Conservation (phyloP, 2,113 vertebrate genomes). For the Mirounga angustirostris region DNA sequence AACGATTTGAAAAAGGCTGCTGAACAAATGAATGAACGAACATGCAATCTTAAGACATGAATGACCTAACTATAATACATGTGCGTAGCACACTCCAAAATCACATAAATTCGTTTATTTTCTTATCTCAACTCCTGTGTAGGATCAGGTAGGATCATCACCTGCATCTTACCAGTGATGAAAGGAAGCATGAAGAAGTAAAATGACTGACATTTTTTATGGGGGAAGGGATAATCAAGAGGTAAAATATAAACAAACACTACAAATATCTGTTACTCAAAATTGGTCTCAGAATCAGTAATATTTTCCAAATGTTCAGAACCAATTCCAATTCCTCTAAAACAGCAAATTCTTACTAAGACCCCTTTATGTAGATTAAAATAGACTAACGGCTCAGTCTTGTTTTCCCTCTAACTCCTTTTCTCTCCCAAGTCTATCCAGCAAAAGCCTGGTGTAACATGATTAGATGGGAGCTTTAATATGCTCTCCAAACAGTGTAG, state of each 20-base stretch:
- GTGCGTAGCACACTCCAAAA: background rate
- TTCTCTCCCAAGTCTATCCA: background rate
- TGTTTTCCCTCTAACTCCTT: background rate
- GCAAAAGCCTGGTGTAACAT: background rate
- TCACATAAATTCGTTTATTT: constrained; percentile 37
- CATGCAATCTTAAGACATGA: background rate
- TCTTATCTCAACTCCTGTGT: constrained; percentile 10
- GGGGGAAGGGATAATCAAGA: background rate
- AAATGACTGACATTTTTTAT: constrained; percentile 23
- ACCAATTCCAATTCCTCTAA: background rate
- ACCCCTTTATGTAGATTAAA: background rate
- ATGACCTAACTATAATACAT: background rate
- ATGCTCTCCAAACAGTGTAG: background rate
- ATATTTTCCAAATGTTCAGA: constrained; percentile 45
- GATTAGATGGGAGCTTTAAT: background rate
- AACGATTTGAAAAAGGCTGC: background rate
- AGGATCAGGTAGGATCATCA: background rate
- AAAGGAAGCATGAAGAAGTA: background rate
- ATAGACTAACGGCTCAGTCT: constrained; percentile 1
- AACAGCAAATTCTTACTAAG: constrained; percentile 2
- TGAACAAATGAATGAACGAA: background rate
- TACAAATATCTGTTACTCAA: constrained; percentile 36
- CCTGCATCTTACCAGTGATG: background rate
- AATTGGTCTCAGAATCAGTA: background rate
- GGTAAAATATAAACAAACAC: constrained; percentile 28